Evolutionary conservation across 2,113 vertebrate genomes (phyloP), one percentile per base, ranked within the genome.

Genomic region (Hippocampus guttulatus): DNA sequence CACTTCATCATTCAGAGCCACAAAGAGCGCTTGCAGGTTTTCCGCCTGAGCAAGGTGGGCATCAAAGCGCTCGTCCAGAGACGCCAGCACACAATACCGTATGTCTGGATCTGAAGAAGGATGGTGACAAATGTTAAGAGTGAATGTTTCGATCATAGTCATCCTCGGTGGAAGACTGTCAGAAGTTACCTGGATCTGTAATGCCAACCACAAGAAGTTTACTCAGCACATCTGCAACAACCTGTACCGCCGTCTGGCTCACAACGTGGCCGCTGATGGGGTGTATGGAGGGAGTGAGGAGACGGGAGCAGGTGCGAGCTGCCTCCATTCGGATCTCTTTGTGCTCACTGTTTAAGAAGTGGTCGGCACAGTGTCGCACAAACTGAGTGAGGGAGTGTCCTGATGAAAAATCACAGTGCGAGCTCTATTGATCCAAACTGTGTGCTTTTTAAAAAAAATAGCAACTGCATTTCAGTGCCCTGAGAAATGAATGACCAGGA

Each of bases 261-360:
- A 98, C 96, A 77, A 98, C 95, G 0, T 98, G 97, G 3, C 96
- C 95, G 0, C 94, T 96, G 88, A 97, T 94, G 68, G 97, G 71
- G 88, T 98, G 96, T 78, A 99, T 96, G 83, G 97, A 99, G 49
- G 97, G 97, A 0, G 96, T 98, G 21, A 99, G 95, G 55, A 99
- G 83, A 61, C 95, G 95, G 0, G 97, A 98, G 86, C 97, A 99
- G 11, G 97, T 98, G 27, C 97, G 95, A 0, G 97, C 95, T 0
- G 97, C 97, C 64, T 99, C 97, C 95, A 99, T 98, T 6, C 97
- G 94, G 76, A 99, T 94, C 88, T 98, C 97, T 90, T 99, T 99
- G 90, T 99, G 96, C 15, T 99, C 97, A 0, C 97, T 99, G 92
- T 97, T 98, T 67, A 99, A 91, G 78, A 99, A 99, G 84, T 99